Base-by-base conservation (phyloP, 2,888 invertebrate species). In the Panzeria rudis region DNA sequence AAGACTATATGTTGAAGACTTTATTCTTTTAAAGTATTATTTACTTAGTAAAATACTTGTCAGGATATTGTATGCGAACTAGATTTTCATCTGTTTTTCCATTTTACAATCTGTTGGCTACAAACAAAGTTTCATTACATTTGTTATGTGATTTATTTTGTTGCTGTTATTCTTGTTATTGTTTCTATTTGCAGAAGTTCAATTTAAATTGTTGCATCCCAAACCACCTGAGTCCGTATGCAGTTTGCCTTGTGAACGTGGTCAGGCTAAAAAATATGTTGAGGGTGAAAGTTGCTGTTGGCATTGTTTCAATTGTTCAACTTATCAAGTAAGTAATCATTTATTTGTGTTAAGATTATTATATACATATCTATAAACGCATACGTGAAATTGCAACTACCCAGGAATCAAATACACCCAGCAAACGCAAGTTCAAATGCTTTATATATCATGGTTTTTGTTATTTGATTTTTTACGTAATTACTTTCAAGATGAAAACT, bases 211-310 rank as follows among this genome's bases (percentile, higher is more conserved):
- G 92, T 95, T 95, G 44, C 95, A 96, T 88, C 95, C 95, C 0
- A 94, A 95, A 73, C 96, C 97, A 25, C 98, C 98, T 3, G 96
- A 96, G 90, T 98, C 98, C 5, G 97, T 98, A 62, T 98, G 98
- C 94, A 97, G 97, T 92, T 94, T 96, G 86, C 97, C 97, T 84
- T 98, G 98, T 91, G 95, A 95, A 89, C 94, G 95, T 79, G 98
- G 97, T 0, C 97, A 98, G 93, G 98, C 97, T 83, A 97, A 97
- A 93, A 96, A 97, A 92, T 97, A 97, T 92, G 96, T 97, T 61
- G 97, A 97, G 91, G 98, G 97, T 0, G 97, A 98, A 92, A 97
- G 96, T 92, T 98, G 98, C 92, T 98, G 98, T 92, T 98, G 98
- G 97, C 97, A 97, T 91, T 98, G 98, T 93, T 96, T 96, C 93